Conservation (phyloP, 2,888 invertebrate genomes). For the Cerastis rubricosa region DNA sequence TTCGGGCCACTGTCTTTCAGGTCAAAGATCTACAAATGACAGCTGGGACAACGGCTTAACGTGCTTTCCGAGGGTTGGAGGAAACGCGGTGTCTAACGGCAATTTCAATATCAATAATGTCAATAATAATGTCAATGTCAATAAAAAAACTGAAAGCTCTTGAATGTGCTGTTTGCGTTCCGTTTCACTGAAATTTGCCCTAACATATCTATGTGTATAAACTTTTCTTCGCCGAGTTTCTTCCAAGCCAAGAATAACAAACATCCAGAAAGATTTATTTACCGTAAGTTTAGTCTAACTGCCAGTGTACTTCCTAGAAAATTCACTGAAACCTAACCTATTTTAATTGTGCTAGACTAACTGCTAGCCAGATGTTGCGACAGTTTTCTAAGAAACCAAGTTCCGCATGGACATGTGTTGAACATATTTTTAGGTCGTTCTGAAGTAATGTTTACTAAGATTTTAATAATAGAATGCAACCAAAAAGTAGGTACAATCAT, state of each 20-base stretch:
- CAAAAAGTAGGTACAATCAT: background rate
- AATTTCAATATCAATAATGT: too few relatives aligned
- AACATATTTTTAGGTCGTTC: conserved; percentile 15
- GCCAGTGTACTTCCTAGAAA: conserved; percentile 18
- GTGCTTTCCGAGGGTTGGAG: too few relatives aligned
- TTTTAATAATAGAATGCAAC: background rate
- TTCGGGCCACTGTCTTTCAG: too few relatives aligned
- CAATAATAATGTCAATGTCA: too few relatives aligned
- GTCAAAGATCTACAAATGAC: too few relatives aligned
- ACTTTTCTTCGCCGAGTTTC: background rate
- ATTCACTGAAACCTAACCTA: conserved; percentile 37
- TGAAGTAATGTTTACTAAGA: background rate
- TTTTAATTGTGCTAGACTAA: conserved; percentile 38
- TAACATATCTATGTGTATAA: too few relatives aligned
- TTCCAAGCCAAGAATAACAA: background rate
- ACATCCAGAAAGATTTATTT: conserved; percentile 4
- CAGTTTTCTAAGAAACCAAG: conserved; percentile 47
- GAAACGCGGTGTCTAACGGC: too few relatives aligned
- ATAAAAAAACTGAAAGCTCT: background rate
- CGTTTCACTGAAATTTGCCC: background rate
- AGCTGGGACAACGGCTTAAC: too few relatives aligned
- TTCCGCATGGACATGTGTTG: conserved; percentile 32
- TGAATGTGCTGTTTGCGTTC: background rate
- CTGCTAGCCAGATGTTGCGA: conserved; percentile 52
- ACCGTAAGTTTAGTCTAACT: background rate